These are phyloP conservation scores for Anagrus nilaparvatae DNA, from an alignment of 1,140 invertebrate species.

Conservation along the genomic window DNA sequence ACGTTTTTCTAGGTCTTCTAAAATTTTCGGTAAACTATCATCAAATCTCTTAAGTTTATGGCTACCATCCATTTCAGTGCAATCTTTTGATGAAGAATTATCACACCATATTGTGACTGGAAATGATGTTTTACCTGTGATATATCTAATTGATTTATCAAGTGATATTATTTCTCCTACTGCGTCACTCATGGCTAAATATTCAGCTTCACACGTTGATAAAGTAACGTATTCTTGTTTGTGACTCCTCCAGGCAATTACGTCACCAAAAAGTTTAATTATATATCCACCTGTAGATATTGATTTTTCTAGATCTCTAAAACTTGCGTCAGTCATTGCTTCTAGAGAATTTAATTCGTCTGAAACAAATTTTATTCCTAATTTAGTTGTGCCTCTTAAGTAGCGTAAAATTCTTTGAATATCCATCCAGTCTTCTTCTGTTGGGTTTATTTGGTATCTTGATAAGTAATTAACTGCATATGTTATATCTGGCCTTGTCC, in stretches of 20 bases:
- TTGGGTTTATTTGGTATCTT: constrained; percentile 16
- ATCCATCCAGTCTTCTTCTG: constrained; percentile 18
- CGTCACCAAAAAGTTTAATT: constrained; percentile 14
- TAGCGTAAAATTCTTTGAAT: no score
- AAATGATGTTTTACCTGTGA: no score
- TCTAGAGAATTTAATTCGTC: not conserved
- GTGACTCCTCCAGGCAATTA: constrained; percentile 19
- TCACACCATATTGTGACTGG: no score
- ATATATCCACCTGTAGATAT: constrained; percentile 1
- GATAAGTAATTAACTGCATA: no score
- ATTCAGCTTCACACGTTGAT: constrained; percentile 23
- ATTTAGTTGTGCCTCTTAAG: no score
- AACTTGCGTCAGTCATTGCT: constrained; percentile 10
- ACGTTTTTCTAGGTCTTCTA: no score
- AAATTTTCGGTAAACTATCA: no score
- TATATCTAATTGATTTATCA: no score
- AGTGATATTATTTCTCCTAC: not conserved
- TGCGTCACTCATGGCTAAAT: not conserved
- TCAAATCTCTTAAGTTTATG: no score
- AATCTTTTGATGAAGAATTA: no score
- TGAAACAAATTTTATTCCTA: not conserved
- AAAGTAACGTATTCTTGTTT: constrained; percentile 21
- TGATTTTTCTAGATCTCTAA: constrained; percentile 2
- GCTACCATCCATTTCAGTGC: no score
- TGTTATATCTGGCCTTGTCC: no score